These are phyloP conservation scores for Himalopsyche tibetana DNA, from an alignment of 2,888 invertebrate species.

Conservation along the genomic window DNA sequence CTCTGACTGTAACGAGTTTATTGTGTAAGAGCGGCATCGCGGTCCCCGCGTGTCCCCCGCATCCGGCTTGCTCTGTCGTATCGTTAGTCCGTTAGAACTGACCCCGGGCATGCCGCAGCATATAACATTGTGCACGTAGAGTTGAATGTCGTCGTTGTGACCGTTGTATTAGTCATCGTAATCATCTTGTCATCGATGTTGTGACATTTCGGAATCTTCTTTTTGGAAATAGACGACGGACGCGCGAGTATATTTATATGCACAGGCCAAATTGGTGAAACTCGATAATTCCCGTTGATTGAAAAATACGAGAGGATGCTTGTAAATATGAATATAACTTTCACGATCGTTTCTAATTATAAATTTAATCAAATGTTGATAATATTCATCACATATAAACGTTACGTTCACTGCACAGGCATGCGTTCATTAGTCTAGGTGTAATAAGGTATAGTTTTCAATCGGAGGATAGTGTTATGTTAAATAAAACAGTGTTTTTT, in stretches of 20 bases:
- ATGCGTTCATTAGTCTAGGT: conserved; percentile 1
- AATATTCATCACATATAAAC: conserved; percentile 19
- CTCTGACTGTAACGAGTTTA: conserved; percentile 90
- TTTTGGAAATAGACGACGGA: too few species aligned
- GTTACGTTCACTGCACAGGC: conserved; percentile 20
- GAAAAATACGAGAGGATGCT: background rate
- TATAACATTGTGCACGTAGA: conserved; percentile 29
- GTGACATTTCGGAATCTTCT: background rate
- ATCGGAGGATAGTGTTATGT: background rate
- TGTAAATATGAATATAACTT: conserved; percentile 13
- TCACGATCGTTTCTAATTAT: background rate
- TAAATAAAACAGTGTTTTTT: background rate
- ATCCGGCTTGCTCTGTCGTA: conserved; percentile 36
- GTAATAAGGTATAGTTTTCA: background rate
- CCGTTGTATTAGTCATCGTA: background rate
- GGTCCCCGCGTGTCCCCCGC: conserved; percentile 64
- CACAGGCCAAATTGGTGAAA: background rate
- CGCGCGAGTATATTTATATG: conserved; percentile 20
- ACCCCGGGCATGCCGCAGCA: conserved; percentile 33
- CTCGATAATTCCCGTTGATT: background rate
- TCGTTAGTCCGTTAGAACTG: conserved; percentile 21
- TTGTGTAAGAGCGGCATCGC: conserved; percentile 83
- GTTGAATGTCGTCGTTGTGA: conserved; percentile 33
- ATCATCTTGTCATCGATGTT: background rate
- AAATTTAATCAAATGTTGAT: background rate